Base-by-base conservation (phyloP, 1,140 invertebrate species). In the Campoletis sonorensis region DNA sequence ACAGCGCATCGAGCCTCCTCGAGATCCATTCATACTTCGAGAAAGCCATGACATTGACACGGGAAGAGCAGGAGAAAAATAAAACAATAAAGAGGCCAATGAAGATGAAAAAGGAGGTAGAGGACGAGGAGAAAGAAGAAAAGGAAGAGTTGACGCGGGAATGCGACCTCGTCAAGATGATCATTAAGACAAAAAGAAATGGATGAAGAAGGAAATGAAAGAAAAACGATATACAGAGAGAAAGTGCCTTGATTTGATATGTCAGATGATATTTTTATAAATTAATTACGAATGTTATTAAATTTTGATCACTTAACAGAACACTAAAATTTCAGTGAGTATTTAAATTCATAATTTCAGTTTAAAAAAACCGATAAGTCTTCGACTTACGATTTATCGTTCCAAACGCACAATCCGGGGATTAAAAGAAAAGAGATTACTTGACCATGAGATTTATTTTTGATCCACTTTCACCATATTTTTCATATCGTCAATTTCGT, bases 1-100 rank as follows among this genome's bases (percentile, higher is more conserved):
- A 30, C 23, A 64, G 18, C 23, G 61, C 4, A 64, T 0, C 21
- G 26, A 23, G 23, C 8, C n/a, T 15, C 75, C 77, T 78, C 76
- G 49, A 75, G 72, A 58, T 68, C 51, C 30, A 79, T 84, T 84
- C 83, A 83, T 81, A 80, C 79, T 21, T 21, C 54, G 27, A 77
- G 73, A 77, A 77, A 51, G 73, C 30, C 54, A 61, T 33, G 73
- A 61, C 45, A 75, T 75, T 58, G n/a, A 40, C 26, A 64, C 61
- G 51, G n/a, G 49, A 75, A 75, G 71, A 75, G 10, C 8, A 4
- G 16, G 40, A 13, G 45, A 45, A n/a, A 54, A 23, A 26, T 54
- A 79, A 11, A 23, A 37, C 11, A 30, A 61, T 76, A 23, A 23
- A 73, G 45, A 64, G 58, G 26, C 23, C 37, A 54, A 77, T 61